Conservation (phyloP, 2,113 vertebrate species). For the Ammodytes marinus region DNA sequence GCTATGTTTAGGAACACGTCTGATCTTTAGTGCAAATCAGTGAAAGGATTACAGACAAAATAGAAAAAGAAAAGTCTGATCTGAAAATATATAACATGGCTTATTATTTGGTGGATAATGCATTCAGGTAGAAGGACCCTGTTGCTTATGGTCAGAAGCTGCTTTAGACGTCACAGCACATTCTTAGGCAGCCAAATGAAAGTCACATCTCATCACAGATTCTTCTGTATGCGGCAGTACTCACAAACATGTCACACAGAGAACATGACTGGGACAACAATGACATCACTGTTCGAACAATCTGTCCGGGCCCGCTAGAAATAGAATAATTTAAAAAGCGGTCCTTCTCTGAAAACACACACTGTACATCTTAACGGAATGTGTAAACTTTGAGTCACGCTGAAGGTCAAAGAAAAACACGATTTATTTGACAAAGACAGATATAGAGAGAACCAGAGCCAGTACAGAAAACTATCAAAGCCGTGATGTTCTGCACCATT, state of each 20-base stretch:
- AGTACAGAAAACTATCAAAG: not conserved
- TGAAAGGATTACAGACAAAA: not conserved
- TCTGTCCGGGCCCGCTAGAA: conserved; percentile 2
- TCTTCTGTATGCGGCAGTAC: not conserved
- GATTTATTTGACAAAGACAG: conserved; percentile 28
- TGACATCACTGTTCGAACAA: conserved; percentile 42
- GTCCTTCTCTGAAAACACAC: conserved; percentile 23
- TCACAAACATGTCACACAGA: conserved; percentile 40
- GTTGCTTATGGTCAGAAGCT: not conserved
- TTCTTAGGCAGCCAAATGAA: not conserved
- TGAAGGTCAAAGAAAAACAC: conserved; percentile 40
- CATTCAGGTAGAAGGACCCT: not conserved
- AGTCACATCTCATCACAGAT: conserved; percentile 9
- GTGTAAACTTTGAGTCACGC: not conserved
- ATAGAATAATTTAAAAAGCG: not conserved
- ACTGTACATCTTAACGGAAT: conserved; percentile 14
- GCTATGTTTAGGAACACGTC: not conserved
- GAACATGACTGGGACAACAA: conserved; percentile 25
- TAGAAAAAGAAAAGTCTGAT: not conserved
- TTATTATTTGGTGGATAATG: not conserved
- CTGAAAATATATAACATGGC: not conserved
- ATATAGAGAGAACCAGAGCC: not conserved
- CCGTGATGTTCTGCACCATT: not conserved
- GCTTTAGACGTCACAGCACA: not conserved
- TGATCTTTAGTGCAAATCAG: not conserved